These are phyloP conservation scores for Proales similis DNA, from an alignment of 1,140 invertebrate genomes.

Conservation along the genomic window DNA sequence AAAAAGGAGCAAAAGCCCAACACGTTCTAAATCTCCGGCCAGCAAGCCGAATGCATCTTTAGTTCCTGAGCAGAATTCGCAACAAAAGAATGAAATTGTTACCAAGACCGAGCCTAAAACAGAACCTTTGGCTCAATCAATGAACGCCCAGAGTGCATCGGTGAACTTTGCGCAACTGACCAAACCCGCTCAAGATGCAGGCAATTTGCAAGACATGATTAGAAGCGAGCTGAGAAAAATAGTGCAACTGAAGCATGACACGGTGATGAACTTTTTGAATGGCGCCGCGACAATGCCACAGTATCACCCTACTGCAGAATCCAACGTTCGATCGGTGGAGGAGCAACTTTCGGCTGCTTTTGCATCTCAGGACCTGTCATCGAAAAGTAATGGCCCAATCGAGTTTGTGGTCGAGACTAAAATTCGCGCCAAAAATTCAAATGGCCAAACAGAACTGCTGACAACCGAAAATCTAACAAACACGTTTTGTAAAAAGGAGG, in stretches of 20 bases:
- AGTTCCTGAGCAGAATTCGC: too few species aligned
- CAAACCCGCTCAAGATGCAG: too few species aligned
- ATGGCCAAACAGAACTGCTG: background rate
- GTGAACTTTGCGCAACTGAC: too few species aligned
- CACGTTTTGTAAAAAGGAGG: background rate
- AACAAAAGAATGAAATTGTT: too few species aligned
- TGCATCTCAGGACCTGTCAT: background rate
- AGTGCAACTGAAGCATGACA: constrained; percentile 28
- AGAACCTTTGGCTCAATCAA: too few species aligned
- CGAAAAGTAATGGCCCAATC: background rate
- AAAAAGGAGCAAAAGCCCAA: too few species aligned
- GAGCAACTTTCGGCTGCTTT: background rate
- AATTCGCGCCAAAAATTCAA: background rate
- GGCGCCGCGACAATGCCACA: too few species aligned
- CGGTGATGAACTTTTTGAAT: constrained; percentile 27
- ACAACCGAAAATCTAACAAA: background rate
- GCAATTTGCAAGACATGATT: constrained; percentile 1
- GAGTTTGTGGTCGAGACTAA: constrained; percentile 24
- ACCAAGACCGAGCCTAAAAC: too few species aligned
- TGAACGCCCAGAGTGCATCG: too few species aligned
- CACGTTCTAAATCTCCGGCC: too few species aligned
- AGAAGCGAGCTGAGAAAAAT: constrained; percentile 12
- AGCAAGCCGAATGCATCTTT: too few species aligned
- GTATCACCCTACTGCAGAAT: background rate
- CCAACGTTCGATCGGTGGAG: background rate